These are phyloP conservation scores for Tachuris rubrigastra DNA, from an alignment of 2,113 vertebrate genomes.

Conservation along the genomic window DNA sequence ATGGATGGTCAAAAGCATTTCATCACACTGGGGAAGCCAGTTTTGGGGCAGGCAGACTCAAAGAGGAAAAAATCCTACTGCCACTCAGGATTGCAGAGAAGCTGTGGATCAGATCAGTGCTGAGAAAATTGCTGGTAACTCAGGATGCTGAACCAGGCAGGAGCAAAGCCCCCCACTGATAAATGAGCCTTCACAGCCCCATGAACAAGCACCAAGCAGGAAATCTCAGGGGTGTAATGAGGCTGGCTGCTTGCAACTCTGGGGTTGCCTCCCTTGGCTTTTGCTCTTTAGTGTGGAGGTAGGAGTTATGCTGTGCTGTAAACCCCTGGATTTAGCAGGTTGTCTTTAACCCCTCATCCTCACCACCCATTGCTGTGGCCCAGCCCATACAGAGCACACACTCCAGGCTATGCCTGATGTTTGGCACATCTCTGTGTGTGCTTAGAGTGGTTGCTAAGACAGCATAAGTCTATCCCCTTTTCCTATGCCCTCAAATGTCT, in stretches of 20 bases:
- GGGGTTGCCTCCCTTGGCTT: neutral
- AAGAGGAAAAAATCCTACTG: rapidly evolving
- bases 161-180: neutral
- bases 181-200: neutral
- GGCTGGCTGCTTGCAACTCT: neutral
- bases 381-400: neutral
- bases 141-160: neutral
- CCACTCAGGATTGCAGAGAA: neutral
- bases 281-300: neutral
- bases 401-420: neutral
- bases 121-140: neutral
- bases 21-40: neutral
- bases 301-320: neutral
- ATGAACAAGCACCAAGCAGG: neutral
- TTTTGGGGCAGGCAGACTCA: neutral
- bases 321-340: neutral
- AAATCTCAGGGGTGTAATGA: neutral
- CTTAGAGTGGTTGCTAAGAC: neutral
- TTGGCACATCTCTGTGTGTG: neutral
- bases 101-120: neutral
- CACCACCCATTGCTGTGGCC: neutral
- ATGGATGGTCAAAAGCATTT: neutral
- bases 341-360: neutral
- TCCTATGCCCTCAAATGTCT: neutral
- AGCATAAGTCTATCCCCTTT: neutral